A percentile compares a stretch with the other conserved stretches of the same genome.
These are phyloP conservation scores for Coracopsis vasa DNA, from an alignment of 2,113 vertebrate species.

Conservation along the genomic window DNA sequence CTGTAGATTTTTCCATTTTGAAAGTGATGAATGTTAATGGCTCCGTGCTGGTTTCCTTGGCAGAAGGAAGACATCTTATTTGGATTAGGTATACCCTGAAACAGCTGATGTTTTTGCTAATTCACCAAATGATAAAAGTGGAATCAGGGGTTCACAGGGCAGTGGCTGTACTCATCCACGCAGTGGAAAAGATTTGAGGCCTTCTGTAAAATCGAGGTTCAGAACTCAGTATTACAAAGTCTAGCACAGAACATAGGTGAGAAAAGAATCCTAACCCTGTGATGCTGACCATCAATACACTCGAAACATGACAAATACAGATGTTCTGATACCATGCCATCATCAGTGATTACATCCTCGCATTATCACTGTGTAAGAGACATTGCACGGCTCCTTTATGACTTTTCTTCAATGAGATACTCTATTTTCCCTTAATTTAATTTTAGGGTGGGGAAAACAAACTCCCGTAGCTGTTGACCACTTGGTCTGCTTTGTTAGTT, in stretches of 20 bases:
- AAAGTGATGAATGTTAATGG: neutral
- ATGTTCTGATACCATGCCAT: neutral
- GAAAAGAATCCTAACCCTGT: neutral
- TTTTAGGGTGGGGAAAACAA: neutral
- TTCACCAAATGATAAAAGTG: neutral
- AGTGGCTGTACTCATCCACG: neutral
- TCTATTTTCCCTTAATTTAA: neutral
- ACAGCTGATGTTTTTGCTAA: neutral
- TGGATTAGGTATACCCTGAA: neutral
- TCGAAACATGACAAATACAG: neutral
- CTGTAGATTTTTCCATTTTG: neutral
- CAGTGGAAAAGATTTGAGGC: neutral
- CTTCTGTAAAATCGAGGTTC: neutral
- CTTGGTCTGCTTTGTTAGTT: neutral
- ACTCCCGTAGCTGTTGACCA: neutral
- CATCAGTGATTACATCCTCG: neutral
- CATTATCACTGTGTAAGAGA: neutral
- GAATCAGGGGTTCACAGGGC: neutral
- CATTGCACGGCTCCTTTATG: neutral
- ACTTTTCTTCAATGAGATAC: neutral
- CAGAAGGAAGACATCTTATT: neutral
- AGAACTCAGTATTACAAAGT: neutral
- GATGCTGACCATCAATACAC: neutral
- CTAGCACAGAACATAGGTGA: neutral
- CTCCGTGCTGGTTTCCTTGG: neutral